These are phyloP conservation scores for Phlogophora meticulosa DNA, from an alignment of 2,888 invertebrate genomes.

Conservation along the genomic window DNA sequence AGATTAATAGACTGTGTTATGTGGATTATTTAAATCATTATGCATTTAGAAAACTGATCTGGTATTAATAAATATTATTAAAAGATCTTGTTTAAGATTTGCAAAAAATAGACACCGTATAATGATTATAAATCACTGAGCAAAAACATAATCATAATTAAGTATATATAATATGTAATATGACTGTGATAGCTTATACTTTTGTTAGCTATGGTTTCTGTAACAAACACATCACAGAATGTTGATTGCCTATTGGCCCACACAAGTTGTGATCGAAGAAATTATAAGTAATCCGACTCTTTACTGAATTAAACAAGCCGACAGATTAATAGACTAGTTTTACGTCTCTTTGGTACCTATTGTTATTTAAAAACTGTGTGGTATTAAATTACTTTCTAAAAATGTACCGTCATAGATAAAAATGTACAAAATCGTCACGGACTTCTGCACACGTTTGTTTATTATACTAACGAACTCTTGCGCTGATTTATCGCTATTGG, in stretches of 20 bases:
- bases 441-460: not conserved
- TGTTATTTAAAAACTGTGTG: not conserved
- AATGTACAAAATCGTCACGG: conserved; percentile 25
- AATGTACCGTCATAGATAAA: conserved; percentile 6
- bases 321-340: not conserved
- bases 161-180: too few species aligned
- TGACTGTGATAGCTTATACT: not conserved
- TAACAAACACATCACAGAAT: not conserved
- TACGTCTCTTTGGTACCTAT: too few species aligned
- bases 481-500: conserved; percentile 33
- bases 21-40: not conserved
- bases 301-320: not conserved
- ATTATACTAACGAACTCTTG: conserved; percentile 18
- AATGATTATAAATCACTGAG: too few species aligned
- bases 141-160: too few species aligned
- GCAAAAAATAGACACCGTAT: too few species aligned
- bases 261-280: not conserved
- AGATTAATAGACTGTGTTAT: not conserved
- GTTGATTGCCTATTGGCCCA: conserved; percentile 6
- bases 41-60: not conserved
- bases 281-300: conserved; percentile 11
- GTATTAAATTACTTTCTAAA: not conserved
- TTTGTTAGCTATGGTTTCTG: not conserved
- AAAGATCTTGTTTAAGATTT: too few species aligned
- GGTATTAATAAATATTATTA: too few species aligned